Evolutionary conservation across 2,797 vertebrate genomes (phyloP), one percentile per base, ranked within the genome.

Genomic region (Propithecus perrieri): DNA sequence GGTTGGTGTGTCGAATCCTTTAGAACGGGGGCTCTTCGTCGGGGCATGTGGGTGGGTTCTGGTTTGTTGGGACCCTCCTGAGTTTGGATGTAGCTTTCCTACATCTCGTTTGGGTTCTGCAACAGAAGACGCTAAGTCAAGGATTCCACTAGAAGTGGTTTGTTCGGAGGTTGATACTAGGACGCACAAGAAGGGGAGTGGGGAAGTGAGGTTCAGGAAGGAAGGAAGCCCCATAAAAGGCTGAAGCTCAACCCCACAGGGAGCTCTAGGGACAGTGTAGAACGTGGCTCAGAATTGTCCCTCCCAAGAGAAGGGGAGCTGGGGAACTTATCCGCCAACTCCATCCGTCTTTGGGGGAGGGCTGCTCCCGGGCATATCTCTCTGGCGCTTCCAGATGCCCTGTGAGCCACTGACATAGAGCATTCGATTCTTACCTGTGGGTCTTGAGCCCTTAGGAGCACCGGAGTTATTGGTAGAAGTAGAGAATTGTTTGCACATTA

Each of bases 1-100:
- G 78, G n/a, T 20, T 9, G 61, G 0, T 1, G 35, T 33, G 41
- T 18, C 0, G 0, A 9, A 15, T 79, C 61, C 20, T 24, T 14
- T 28, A 18, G 84, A 41, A 38, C 0, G 2, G 5, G 72, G n/a
- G 22, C 10, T 38, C 57, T 78, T 46, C 63, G 41, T 12, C 59
- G 28, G 53, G 22, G 33, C 50, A 2, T 33, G 13, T 30, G 46
- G 53, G 20, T 61, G 30, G 41, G 20, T n/a, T 86, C 91, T 11
- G 7, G n/a, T 20, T 55, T 35, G 61, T 11, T 84, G 43, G 15
- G 65, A 41, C 17, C 57, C 79, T 5, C 13, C 35, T 6, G 43
- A 14, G 30, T 48, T n/a, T 15, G 69, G 35, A 30, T 14, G 67
- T 9, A 38, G 28, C 38, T 35, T 48, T 85, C 57, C 74, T 30